Evolutionary conservation across 2,888 invertebrate genomes (phyloP).

Genomic region (Harpagoxenus sublaevis): DNA sequence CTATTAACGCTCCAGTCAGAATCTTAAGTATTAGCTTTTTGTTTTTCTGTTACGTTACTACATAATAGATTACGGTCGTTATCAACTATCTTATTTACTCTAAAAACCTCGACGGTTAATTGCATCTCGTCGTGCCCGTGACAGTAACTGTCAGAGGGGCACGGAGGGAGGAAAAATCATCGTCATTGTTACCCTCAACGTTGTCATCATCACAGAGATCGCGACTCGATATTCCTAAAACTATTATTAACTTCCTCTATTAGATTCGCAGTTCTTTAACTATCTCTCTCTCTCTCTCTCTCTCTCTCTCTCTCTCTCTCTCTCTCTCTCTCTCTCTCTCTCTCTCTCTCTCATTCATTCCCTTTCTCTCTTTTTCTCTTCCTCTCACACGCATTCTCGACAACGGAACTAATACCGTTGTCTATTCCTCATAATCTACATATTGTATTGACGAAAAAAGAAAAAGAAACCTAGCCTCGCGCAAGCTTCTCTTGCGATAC

Average conservation of each 20-base stretch:
- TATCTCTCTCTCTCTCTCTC: conserved; percentile 27
- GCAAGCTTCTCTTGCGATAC: neutral
- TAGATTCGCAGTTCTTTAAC: conserved; percentile 60
- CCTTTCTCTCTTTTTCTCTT: neutral
- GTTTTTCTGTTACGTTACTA: conserved; percentile 59
- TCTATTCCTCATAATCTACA: neutral
- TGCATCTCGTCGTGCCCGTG: conserved; percentile 64
- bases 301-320: neutral
- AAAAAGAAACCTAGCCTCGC: conserved; percentile 27
- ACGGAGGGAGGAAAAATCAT: conserved; percentile 60
- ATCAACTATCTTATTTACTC: conserved; percentile 65
- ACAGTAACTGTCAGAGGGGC: conserved; percentile 61
- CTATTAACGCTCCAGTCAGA: conserved; percentile 64
- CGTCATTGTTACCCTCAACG: conserved; percentile 41
- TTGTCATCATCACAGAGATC: conserved; percentile 77
- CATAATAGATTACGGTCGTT: conserved; percentile 64
- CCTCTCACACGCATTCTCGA: neutral
- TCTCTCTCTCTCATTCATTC: too few species aligned
- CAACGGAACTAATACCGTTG: conserved; percentile 8
- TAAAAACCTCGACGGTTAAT: conserved; percentile 65
- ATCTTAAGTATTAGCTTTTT: conserved; percentile 70
- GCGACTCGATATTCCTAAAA: conserved; percentile 69
- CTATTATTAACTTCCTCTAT: conserved; percentile 64
- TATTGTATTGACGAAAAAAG: conserved; percentile 13
- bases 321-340: too few species aligned